Percentiles rank a stretch among this genome's conserved stretches.
phyloP scores from a whole-genome alignment of 2,113 vertebrate species.

The Hydropotes inermis region DNA sequence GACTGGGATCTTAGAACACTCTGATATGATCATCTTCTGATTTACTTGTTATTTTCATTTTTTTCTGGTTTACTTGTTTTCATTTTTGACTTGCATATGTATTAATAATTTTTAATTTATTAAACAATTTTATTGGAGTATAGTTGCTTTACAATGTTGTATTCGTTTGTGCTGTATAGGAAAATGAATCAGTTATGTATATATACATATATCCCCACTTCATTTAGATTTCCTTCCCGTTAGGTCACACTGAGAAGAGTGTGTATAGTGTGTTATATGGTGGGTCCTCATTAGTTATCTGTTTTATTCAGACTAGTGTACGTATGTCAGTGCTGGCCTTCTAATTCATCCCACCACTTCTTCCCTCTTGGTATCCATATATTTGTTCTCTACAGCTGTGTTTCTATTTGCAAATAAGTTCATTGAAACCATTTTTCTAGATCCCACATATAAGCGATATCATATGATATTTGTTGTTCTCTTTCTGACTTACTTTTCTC shows the following conservation, averaged over 20 bases:
- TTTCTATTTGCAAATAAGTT: background rate
- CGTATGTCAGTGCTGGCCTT: background rate
- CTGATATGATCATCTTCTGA: background rate
- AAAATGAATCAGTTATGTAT: background rate
- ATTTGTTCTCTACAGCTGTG: background rate
- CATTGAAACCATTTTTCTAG: background rate
- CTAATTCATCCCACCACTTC: background rate
- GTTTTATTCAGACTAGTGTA: background rate
- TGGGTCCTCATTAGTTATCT: background rate
- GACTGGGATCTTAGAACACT: background rate
- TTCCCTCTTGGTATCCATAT: background rate
- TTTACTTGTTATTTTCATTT: background rate
- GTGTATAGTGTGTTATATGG: background rate
- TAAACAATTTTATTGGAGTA: background rate
- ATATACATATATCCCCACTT: background rate
- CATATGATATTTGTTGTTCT: background rate
- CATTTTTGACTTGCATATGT: background rate
- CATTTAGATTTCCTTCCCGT: background rate
- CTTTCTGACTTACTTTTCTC: background rate
- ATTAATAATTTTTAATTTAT: background rate
- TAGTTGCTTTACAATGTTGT: background rate
- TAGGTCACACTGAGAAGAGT: background rate
- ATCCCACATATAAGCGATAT: background rate
- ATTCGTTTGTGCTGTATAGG: background rate
- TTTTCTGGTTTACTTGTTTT: background rate